Percentiles rank a stretch among this genome's conserved stretches.
These are phyloP conservation scores for Chelonus formosanus DNA, from an alignment of 2,888 invertebrate genomes.

Conservation along the genomic window DNA sequence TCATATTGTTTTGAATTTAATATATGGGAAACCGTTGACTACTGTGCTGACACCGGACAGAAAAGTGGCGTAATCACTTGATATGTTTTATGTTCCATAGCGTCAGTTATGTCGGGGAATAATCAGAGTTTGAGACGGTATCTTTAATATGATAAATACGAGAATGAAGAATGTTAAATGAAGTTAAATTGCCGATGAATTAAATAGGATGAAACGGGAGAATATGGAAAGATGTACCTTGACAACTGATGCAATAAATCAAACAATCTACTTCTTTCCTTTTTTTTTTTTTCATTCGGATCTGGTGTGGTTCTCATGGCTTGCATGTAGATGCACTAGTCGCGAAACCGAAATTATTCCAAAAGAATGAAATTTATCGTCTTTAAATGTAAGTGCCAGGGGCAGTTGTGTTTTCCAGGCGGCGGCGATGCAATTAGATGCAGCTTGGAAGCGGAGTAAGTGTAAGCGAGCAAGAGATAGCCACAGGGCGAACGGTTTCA, in stretches of 20 bases:
- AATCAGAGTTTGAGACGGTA: not conserved
- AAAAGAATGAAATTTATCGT: constrained; percentile 54
- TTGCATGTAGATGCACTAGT: constrained; percentile 5
- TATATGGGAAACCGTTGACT: too few relatives aligned
- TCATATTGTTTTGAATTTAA: too few relatives aligned
- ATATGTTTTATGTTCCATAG: too few relatives aligned
- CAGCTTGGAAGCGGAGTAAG: constrained; percentile 25
- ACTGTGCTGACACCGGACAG: too few relatives aligned
- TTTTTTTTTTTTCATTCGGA: not conserved
- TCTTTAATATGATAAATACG: constrained; percentile 9
- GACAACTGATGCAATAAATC: constrained; percentile 20
- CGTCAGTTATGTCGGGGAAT: too few relatives aligned
- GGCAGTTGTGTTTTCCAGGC: constrained; percentile 34
- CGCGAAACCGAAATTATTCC: constrained; percentile 52
- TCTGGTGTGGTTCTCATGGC: not conserved
- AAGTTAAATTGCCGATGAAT: constrained; percentile 12
- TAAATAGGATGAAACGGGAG: not conserved
- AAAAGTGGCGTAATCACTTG: too few relatives aligned
- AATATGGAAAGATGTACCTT: constrained; percentile 9
- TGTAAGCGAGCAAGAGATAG: constrained; percentile 19
- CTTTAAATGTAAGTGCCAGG: constrained; percentile 52
- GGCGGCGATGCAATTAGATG: constrained; percentile 35
- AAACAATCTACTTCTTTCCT: constrained; percentile 14
- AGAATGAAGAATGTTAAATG: constrained; percentile 9
- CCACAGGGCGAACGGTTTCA: constrained; percentile 32